Evolutionary conservation across 2,888 invertebrate species (phyloP).

Genomic region (Blastobasis adustella): DNA sequence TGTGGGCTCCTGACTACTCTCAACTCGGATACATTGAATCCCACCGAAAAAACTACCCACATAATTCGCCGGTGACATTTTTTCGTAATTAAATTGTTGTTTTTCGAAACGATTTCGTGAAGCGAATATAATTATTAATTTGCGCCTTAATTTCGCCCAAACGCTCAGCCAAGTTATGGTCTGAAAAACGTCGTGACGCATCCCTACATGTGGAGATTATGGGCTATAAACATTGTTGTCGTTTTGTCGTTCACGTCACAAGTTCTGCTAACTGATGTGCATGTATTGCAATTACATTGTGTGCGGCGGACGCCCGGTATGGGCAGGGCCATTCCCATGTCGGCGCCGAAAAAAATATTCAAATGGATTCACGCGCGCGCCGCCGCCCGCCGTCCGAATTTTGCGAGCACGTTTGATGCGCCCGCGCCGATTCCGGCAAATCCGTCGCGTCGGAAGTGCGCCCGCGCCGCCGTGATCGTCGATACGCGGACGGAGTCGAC

Average conservation of each 20-base stretch:
- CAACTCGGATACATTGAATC: slow-evolving; percentile 60
- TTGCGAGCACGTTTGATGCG: slow-evolving; percentile 69
- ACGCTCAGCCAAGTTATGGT: slow-evolving; percentile 30
- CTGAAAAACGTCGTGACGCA: slow-evolving; percentile 38
- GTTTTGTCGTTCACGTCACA: slow-evolving; percentile 26
- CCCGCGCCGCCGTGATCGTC: slow-evolving; percentile 42
- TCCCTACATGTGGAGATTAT: slow-evolving; percentile 51
- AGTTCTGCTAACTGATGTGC: slow-evolving; percentile 16
- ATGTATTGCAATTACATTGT: slow-evolving; percentile 26
- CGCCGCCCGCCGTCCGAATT: slow-evolving; percentile 63
- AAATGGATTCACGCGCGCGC: slow-evolving; percentile 72
- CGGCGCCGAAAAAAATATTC: slow-evolving; percentile 67
- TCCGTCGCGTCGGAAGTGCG: slow-evolving; percentile 74
- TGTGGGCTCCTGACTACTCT: slow-evolving; percentile 57
- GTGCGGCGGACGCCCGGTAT: slow-evolving; percentile 25
- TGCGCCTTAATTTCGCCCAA: slow-evolving; percentile 45
- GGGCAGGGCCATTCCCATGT: slow-evolving; percentile 57
- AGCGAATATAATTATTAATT: slow-evolving; percentile 55
- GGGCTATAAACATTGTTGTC: slow-evolving; percentile 52
- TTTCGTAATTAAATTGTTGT: slow-evolving; percentile 67
- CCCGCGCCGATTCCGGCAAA: slow-evolving; percentile 74
- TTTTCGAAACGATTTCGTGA: slow-evolving; percentile 37
- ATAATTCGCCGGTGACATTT: slow-evolving; percentile 58
- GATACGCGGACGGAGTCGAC: slow-evolving; percentile 62
- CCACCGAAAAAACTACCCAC: slow-evolving; percentile 39